Conservation (phyloP, 2,888 invertebrate genomes). For the Parnassius apollo region DNA sequence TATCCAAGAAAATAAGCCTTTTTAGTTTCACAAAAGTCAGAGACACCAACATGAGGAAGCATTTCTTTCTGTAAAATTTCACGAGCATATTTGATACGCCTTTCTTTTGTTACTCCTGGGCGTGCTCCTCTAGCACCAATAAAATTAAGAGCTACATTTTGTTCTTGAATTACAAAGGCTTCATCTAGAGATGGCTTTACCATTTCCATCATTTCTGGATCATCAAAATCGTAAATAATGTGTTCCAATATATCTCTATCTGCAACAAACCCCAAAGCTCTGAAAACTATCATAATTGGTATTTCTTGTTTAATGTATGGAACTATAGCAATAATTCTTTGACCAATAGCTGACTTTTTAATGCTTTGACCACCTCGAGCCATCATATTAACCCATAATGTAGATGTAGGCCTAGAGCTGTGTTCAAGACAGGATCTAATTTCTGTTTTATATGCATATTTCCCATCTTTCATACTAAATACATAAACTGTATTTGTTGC, state of each 20-base stretch:
- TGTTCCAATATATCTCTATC: conserved; percentile 99
- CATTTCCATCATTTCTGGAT: conserved; percentile 99
- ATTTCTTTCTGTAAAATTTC: conserved; percentile 99
- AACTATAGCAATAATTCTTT: conserved; percentile 97
- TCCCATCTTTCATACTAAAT: conserved; percentile 99
- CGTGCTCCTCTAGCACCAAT: conserved; percentile 98
- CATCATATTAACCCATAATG: conserved; percentile 99
- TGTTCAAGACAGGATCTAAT: conserved; percentile 89
- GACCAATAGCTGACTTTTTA: conserved; percentile 99
- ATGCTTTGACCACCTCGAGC: conserved; percentile 98
- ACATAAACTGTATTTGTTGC: conserved; percentile 99
- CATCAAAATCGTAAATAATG: conserved; percentile 99
- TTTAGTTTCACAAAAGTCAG: conserved; percentile 99
- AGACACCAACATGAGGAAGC: conserved; percentile 99
- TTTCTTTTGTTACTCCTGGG: conserved; percentile 99
- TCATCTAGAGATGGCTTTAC: conserved; percentile 99
- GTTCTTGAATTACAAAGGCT: conserved; percentile 99
- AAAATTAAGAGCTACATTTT: conserved; percentile 98
- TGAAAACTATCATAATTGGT: conserved; percentile 99
- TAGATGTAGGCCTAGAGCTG: conserved; percentile 97
- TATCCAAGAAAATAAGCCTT: conserved; percentile 99
- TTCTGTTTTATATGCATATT: conserved; percentile 99
- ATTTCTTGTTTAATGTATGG: conserved; percentile 99
- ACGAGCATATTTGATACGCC: conserved; percentile 98
- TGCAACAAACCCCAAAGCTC: conserved; percentile 99